Percentiles rank a stretch among this genome's conserved stretches.
phyloP scores from a whole-genome alignment of 53 echinoderm and acorn worm species.

The Hippasteria phrygiana region DNA sequence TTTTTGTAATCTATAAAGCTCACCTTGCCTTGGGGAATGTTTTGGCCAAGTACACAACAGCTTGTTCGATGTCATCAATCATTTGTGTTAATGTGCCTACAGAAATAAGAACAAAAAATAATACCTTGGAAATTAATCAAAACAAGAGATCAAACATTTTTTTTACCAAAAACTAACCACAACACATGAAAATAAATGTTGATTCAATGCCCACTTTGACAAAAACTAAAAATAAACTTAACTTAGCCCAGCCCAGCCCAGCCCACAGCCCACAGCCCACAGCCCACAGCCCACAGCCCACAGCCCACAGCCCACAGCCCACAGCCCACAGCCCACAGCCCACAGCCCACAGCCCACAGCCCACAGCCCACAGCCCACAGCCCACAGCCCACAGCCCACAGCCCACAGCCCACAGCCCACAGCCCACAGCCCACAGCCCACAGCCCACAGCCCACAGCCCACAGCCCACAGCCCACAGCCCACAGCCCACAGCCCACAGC shows the following conservation, averaged over 20 bases:
- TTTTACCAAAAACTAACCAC: too few relatives aligned
- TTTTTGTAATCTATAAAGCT: slow-evolving; percentile 17
- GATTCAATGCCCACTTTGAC: neutral
- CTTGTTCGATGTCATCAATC: slow-evolving; percentile 68
- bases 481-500: neutral
- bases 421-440: neutral
- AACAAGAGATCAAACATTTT: too few relatives aligned
- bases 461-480: neutral
- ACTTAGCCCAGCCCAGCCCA: neutral
- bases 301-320: neutral
- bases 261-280: neutral
- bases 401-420: neutral
- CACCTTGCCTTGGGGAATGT: slow-evolving; percentile 86
- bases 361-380: neutral
- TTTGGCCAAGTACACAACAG: slow-evolving; percentile 70
- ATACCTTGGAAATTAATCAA: too few relatives aligned
- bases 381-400: neutral
- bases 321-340: neutral
- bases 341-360: neutral
- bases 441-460: neutral
- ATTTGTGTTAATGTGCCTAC: slow-evolving; percentile 74
- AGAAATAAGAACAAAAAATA: neutral
- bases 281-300: neutral
- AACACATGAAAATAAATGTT: too few relatives aligned
- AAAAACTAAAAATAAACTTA: too few relatives aligned